phyloP scores from a whole-genome alignment of 2,113 vertebrate genomes.

The Misgurnus mizolepis region DNA sequence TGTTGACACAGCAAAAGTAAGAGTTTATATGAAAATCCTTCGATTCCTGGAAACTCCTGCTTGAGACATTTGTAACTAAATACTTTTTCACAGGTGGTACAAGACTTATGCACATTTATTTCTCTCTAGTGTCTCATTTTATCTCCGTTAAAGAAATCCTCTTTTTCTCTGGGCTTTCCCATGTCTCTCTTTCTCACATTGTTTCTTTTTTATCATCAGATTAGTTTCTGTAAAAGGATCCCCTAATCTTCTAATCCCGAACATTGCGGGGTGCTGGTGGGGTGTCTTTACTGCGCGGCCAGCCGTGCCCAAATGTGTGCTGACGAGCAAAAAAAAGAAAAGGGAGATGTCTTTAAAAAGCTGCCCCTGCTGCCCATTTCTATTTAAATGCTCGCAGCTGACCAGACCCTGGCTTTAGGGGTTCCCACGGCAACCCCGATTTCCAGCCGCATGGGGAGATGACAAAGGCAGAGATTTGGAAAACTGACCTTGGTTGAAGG shows the following conservation, averaged over 20 bases:
- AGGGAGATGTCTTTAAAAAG: conserved; percentile 29
- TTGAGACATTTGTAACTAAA: too few species aligned
- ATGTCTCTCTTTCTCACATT: conserved; percentile 59
- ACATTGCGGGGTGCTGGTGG: conserved; percentile 70
- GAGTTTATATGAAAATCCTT: too few species aligned
- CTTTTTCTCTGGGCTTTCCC: not conserved
- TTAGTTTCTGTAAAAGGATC: conserved; percentile 70
- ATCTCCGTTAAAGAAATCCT: too few species aligned
- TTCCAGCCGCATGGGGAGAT: conserved; percentile 15
- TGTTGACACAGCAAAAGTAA: too few species aligned
- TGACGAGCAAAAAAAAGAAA: conserved; percentile 52
- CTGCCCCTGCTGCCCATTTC: conserved; percentile 43
- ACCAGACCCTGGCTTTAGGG: conserved; percentile 39
- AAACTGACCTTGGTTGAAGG: conserved; percentile 18
- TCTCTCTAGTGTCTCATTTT: too few species aligned
- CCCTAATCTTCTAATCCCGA: conserved; percentile 75
- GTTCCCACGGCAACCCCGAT: conserved; percentile 56
- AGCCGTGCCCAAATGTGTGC: conserved; percentile 71
- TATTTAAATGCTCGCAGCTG: conserved; percentile 55
- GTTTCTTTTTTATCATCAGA: conserved; percentile 74
- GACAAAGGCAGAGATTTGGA: conserved; percentile 24
- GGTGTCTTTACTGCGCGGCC: conserved; percentile 72
- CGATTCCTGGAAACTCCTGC: too few species aligned
- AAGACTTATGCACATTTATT: too few species aligned
- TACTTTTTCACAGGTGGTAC: too few species aligned